Percentiles rank a stretch among this genome's conserved stretches.
Evolutionary conservation across 2,797 vertebrate genomes (phyloP).

Genomic region (Mormyrus proboscirostris): DNA sequence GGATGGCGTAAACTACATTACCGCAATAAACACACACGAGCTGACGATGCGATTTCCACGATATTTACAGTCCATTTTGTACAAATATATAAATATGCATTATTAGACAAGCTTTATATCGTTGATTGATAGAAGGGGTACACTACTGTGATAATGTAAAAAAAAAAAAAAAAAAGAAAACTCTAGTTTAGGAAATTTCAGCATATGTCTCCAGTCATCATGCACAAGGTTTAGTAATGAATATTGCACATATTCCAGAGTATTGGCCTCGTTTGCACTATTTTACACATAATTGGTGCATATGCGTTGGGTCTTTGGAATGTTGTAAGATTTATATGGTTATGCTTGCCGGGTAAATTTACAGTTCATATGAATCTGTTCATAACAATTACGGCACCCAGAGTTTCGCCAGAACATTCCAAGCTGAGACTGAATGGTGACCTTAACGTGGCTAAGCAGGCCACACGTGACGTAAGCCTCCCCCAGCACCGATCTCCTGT

Average conservation of each 20-base stretch:
- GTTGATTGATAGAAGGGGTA: neutral
- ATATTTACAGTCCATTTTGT: neutral
- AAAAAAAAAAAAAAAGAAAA: neutral
- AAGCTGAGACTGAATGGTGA: neutral
- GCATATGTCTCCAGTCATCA: neutral
- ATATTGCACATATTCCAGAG: neutral
- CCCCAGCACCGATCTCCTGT: neutral
- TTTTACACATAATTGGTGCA: neutral
- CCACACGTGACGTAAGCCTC: neutral
- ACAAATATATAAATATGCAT: neutral
- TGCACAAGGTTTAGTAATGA: neutral
- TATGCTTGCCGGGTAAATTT: neutral
- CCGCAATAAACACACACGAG: neutral
- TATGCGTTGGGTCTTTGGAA: neutral
- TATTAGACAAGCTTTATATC: neutral
- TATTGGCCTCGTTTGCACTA: neutral
- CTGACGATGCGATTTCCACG: neutral
- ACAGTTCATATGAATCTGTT: neutral
- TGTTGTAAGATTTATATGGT: neutral
- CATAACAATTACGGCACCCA: neutral
- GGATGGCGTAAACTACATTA: neutral
- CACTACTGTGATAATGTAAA: neutral
- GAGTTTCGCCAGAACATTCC: neutral
- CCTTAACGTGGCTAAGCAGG: neutral
- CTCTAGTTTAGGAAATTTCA: neutral